Base-by-base conservation (phyloP, 2,797 vertebrate species). In the Sebastes variabilis region DNA sequence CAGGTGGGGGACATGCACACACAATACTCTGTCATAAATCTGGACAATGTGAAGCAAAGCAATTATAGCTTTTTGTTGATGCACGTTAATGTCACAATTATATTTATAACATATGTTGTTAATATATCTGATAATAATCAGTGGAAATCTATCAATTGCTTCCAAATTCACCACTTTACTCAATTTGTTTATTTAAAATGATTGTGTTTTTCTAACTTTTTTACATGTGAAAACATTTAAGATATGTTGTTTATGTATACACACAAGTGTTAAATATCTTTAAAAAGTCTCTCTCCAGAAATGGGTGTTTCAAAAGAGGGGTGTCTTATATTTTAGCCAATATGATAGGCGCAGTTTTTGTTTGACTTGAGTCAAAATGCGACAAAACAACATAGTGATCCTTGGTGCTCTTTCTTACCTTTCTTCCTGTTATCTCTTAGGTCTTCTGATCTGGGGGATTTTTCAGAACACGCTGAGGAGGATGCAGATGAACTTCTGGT, bases 401-500 rank as follows among this genome's bases (percentile, higher is more conserved):
- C 22, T 9, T 24, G 30, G 6, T 32, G 8, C 66, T 38, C 2
- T 66, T 32, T 71, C 38, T 72, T 8, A 70, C 34, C 7, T 7
- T 5, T 7, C 1, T 20, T 66, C 24, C 20, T 25, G 4, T 70
- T 66, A 7, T 69, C 29, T 77, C 5, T 34, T 77, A 93, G 94
- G 59, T 67, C 58, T 24, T 27, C 7, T 34, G 87, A 90, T 36
- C 18, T 67, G 5, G 86, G 4, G 1, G 38, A n/a, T 1, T 1
- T 1, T 7, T 0, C 46, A 25, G 89, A 90, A 0, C 25, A 66
- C 0, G 29, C 79, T 0, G 81, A 70, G 2, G 87, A 87, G 0
- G 85, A 91, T 2, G n/a, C 58, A 2, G 87, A 92, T 22, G 90
- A 90, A 1, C 0, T 24, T 52, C n/a, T 79, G 2, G 7, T 72